phyloP scores from a whole-genome alignment of 2,888 invertebrate species.

The Gymnosoma rotundatum region DNA sequence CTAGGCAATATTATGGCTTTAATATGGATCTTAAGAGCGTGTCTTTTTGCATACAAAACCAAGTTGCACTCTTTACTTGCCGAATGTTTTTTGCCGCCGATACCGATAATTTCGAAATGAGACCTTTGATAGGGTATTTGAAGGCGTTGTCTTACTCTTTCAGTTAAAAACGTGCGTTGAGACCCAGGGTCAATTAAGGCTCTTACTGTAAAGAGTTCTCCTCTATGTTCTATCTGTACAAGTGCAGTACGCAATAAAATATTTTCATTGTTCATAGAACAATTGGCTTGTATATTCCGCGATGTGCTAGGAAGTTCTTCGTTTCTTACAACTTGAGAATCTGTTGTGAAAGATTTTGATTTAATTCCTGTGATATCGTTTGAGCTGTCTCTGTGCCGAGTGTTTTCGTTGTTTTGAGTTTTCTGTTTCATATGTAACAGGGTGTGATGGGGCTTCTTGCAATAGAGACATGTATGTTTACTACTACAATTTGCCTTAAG shows the following conservation, averaged over 20 bases:
- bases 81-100: conserved; percentile 3
- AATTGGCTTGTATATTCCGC: too few species aligned
- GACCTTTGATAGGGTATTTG: conserved; percentile 1
- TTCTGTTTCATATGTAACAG: neutral
- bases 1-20: neutral
- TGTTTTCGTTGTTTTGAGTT: neutral
- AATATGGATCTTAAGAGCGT: too few species aligned
- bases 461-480: neutral
- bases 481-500: neutral
- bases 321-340: too few species aligned
- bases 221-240: neutral
- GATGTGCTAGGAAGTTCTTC: too few species aligned
- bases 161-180: neutral
- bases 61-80: conserved; percentile 7
- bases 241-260: too few species aligned
- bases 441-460: neutral
- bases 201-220: conserved; percentile 14
- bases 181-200: conserved; percentile 17
- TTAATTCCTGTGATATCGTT: too few species aligned
- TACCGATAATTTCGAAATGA: conserved; percentile 9
- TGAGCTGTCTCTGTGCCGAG: too few species aligned
- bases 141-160: neutral
- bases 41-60: too few species aligned
- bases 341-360: too few species aligned
- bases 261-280: too few species aligned